phyloP scores from a whole-genome alignment of 2,113 vertebrate genomes.

The Ciconia maguari region DNA sequence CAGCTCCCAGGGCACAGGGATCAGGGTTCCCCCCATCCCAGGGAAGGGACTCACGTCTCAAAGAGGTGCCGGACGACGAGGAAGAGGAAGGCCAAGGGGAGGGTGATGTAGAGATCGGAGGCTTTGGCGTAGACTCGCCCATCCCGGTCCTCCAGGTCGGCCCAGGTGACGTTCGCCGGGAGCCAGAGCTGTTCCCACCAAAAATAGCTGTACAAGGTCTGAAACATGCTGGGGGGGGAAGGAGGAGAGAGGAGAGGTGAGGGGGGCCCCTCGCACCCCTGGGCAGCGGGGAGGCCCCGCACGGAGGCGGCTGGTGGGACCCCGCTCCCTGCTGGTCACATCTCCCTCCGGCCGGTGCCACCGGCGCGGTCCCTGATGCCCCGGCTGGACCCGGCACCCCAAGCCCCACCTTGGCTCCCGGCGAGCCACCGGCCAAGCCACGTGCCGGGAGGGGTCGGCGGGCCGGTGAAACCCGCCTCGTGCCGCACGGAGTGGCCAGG shows the following conservation, averaged over 20 bases:
- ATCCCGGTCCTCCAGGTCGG: constrained; percentile 87
- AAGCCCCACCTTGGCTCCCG: background rate
- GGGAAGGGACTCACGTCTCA: constrained; percentile 81
- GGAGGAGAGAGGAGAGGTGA: background rate
- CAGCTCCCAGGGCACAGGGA: rapidly evolving
- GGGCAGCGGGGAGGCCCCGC: background rate
- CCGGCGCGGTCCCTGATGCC: rapidly evolving
- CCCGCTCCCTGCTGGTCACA: background rate
- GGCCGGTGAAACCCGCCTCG: background rate
- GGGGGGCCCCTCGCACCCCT: background rate
- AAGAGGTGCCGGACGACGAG: constrained; percentile 88
- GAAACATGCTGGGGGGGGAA: constrained; percentile 81
- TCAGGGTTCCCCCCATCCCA: rapidly evolving
- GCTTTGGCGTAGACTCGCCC: constrained; percentile 87
- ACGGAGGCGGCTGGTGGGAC: too few relatives aligned
- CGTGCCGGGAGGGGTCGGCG: background rate
- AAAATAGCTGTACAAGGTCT: constrained; percentile 84
- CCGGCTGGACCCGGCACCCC: background rate
- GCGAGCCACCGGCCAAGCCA: background rate
- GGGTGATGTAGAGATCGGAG: constrained; percentile 83
- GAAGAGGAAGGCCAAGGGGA: constrained; percentile 88
- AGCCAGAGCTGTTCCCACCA: constrained; percentile 96
- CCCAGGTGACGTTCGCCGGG: constrained; percentile 90
- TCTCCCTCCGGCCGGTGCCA: background rate
- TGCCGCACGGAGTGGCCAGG: background rate